A percentile compares a stretch with the other conserved stretches of the same genome.
Evolutionary conservation across 1,140 invertebrate genomes (phyloP).

Genomic region (Anastrepha ludens): DNA sequence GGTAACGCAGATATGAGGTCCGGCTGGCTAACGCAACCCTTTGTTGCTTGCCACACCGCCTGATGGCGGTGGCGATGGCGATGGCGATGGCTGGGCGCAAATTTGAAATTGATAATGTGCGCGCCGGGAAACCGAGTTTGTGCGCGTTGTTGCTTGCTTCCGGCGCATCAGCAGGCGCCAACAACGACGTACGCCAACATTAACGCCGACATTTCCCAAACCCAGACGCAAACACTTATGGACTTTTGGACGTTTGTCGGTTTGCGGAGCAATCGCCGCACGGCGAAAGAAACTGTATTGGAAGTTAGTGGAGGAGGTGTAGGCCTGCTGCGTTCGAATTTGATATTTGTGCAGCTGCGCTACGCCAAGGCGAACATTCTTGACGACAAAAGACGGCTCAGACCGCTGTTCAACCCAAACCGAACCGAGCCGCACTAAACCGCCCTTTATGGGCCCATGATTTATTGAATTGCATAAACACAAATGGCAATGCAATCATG

Average conservation of each 20-base stretch:
- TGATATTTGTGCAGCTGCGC: background rate
- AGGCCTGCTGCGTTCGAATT: background rate
- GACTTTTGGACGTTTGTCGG: background rate
- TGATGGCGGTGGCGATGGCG: background rate
- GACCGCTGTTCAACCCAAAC: background rate
- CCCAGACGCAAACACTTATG: background rate
- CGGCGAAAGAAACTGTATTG: no score
- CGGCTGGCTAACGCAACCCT: background rate
- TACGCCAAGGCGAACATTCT: background rate
- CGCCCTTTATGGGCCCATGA: constrained; percentile 62
- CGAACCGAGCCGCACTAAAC: background rate
- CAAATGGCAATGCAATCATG: constrained; percentile 72
- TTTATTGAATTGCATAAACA: constrained; percentile 74
- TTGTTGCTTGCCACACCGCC: background rate
- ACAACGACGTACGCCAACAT: constrained; percentile 61
- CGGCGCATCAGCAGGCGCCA: constrained; percentile 8
- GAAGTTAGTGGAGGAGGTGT: background rate
- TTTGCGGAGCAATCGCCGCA: no score
- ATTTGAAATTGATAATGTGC: constrained; percentile 73
- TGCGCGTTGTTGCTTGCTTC: constrained; percentile 48
- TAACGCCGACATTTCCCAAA: background rate
- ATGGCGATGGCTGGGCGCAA: constrained; percentile 57
- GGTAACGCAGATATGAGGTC: background rate
- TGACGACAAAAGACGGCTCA: constrained; percentile 1
- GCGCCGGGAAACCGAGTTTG: constrained; percentile 12